Base-by-base conservation (phyloP, 2,888 invertebrate genomes). In the Tetragonula carbonaria region DNA sequence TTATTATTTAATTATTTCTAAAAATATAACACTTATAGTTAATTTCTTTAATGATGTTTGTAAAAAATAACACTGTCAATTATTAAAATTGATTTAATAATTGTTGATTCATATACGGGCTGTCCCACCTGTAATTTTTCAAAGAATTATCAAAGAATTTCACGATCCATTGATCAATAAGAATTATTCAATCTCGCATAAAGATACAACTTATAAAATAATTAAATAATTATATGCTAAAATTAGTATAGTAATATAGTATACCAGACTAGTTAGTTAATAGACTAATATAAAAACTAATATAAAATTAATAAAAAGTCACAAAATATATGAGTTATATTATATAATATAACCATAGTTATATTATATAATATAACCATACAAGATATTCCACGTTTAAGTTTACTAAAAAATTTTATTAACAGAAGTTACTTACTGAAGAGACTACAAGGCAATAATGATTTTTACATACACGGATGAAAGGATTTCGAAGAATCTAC, bases 41-140 rank as follows among this genome's bases (percentile, higher is more conserved):
- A 23, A 28, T 23, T 50, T 33, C 14, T 73, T 76, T 53, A 18
- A 14, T 76, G 59, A 68, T 70, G 68, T 50, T 83, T 74, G 4
- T 21, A 28, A 63, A 33, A 4, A 23, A 62, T 6, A 18, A 11
- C 11, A 59, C 51, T 51, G 51, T 4, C 14, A 51, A 51, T 51
- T 51, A 51, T 51, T 21, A 21, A 57, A n/a, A 57, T n/a, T 57
- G 11, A n/a, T 57, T 57, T 57, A n/a, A n/a, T n/a, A n/a, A n/a
- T n/a, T 57, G 5, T 51, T 55, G 38, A 38, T 38, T 8, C 38
- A 38, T 38, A 8, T 1, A 38, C 11, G 8, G 8, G 45, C 11
- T 8, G 45, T 45, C 45, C 11, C 45, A 45, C 45, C 8, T 11
- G 45, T 38, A 38, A 38, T 38, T 38, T 38, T 33, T 23, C 23